A percentile compares a stretch with the other conserved stretches of the same genome.
phyloP scores from a whole-genome alignment of 1,140 invertebrate species.

The Saccostrea glomerata region DNA sequence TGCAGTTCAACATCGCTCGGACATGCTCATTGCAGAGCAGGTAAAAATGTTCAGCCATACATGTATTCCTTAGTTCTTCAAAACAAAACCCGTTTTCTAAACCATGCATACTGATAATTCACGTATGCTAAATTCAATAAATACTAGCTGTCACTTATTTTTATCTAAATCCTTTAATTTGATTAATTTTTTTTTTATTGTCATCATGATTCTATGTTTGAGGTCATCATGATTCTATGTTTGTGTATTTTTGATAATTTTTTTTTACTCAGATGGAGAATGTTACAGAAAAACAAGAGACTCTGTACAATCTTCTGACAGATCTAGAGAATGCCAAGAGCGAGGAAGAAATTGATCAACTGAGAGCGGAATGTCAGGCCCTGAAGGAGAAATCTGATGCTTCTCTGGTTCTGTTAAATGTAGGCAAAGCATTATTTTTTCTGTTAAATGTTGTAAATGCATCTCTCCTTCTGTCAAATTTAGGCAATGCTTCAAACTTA shows the following conservation, averaged over 20 bases:
- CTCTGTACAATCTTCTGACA: slow-evolving; percentile 64
- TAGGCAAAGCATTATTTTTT: slow-evolving; percentile 39
- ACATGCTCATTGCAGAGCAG: slow-evolving; percentile 75
- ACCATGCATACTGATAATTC: too few relatives aligned
- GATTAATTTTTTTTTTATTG: too few relatives aligned
- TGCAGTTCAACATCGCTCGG: slow-evolving; percentile 73
- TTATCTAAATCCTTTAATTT: too few relatives aligned
- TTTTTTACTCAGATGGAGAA: slow-evolving; percentile 63
- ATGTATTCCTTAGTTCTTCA: too few relatives aligned
- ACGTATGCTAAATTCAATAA: too few relatives aligned
- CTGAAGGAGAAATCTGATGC: slow-evolving; percentile 69
- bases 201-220: too few relatives aligned
- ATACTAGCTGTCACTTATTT: too few relatives aligned
- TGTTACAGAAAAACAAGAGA: slow-evolving; percentile 67
- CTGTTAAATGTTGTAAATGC: too few relatives aligned
- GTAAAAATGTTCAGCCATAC: slow-evolving; percentile 54
- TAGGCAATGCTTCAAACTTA: too few relatives aligned
- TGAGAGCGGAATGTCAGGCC: slow-evolving; percentile 60
- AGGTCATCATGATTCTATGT: too few relatives aligned
- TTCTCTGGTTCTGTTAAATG: slow-evolving; percentile 70
- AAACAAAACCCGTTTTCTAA: too few relatives aligned
- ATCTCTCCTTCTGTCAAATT: too few relatives aligned
- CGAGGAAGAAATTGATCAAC: slow-evolving; percentile 62
- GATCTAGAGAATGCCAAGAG: slow-evolving; percentile 68
- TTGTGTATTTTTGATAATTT: background rate